These are phyloP conservation scores for Agelaius tricolor DNA, from an alignment of 2,113 vertebrate genomes.

Conservation along the genomic window DNA sequence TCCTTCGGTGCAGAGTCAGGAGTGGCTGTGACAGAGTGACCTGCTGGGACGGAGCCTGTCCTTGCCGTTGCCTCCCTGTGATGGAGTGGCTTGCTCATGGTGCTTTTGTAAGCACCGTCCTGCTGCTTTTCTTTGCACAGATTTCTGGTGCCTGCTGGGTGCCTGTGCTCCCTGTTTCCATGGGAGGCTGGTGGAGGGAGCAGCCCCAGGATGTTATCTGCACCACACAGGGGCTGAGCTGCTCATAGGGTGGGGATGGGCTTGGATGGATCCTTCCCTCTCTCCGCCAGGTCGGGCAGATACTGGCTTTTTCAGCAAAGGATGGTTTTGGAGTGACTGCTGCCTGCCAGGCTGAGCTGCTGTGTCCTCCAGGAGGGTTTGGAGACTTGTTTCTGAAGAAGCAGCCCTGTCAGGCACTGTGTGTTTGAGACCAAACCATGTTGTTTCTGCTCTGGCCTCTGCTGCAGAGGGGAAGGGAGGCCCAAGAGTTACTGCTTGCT, in stretches of 20 bases:
- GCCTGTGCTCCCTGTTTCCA: rapidly evolving
- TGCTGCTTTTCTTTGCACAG: neutral
- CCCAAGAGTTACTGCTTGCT: rapidly evolving
- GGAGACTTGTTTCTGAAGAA: neutral
- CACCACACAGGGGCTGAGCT: neutral
- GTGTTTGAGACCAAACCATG: rapidly evolving
- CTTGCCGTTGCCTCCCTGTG: neutral
- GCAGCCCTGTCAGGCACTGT: rapidly evolving
- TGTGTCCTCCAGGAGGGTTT: neutral
- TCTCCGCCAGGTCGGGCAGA: rapidly evolving
- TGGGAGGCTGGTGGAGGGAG: neutral
- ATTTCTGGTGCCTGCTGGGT: neutral
- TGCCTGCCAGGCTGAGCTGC: neutral
- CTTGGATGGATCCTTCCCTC: neutral
- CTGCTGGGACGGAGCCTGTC: neutral
- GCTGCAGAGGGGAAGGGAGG: neutral
- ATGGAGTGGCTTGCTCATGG: rapidly evolving
- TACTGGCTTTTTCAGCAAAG: neutral
- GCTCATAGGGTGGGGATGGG: neutral
- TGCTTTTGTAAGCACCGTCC: rapidly evolving
- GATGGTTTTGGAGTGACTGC: neutral
- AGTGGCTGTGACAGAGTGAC: neutral
- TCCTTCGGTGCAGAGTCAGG: rapidly evolving
- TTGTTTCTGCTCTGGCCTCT: neutral
- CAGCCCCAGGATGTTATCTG: neutral